A percentile compares a stretch with the other conserved stretches of the same genome.
Conservation (phyloP, 2,888 invertebrate species). For the Oscheius sp. region DNA sequence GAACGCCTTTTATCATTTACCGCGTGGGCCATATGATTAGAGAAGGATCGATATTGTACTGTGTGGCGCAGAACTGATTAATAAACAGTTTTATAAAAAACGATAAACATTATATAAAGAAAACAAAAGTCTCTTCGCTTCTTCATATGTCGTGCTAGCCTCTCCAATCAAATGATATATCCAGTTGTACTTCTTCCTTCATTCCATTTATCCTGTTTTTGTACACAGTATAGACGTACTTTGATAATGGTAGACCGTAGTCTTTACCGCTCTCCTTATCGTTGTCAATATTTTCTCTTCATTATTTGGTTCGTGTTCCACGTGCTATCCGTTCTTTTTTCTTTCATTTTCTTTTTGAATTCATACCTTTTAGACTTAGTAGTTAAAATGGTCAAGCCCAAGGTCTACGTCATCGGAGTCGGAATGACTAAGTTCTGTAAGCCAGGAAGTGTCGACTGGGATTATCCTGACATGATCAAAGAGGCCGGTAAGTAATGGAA, state of each 20-base stretch:
- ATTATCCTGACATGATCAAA: constrained; percentile 93
- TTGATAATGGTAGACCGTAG: constrained; percentile 10
- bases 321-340: not conserved
- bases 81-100: too few relatives aligned
- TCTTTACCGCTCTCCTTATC: constrained; percentile 4
- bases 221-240: constrained; percentile 7
- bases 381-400: constrained; percentile 57
- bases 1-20: too few relatives aligned
- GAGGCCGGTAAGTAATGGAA: constrained; percentile 79
- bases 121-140: too few relatives aligned
- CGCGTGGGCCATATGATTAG: too few relatives aligned
- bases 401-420: constrained; percentile 68
- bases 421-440: constrained; percentile 81
- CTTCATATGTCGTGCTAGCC: too few relatives aligned
- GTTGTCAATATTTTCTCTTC: not conserved
- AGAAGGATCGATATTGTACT: too few relatives aligned
- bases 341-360: not conserved
- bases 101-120: too few relatives aligned
- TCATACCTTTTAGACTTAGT: not conserved
- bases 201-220: too few relatives aligned
- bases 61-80: too few relatives aligned
- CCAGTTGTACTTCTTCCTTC: too few relatives aligned
- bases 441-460: constrained; percentile 82
- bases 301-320: not conserved
- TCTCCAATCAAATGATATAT: too few relatives aligned